Conservation (phyloP, 2,797 vertebrate species). For the Girardinus metallicus region DNA sequence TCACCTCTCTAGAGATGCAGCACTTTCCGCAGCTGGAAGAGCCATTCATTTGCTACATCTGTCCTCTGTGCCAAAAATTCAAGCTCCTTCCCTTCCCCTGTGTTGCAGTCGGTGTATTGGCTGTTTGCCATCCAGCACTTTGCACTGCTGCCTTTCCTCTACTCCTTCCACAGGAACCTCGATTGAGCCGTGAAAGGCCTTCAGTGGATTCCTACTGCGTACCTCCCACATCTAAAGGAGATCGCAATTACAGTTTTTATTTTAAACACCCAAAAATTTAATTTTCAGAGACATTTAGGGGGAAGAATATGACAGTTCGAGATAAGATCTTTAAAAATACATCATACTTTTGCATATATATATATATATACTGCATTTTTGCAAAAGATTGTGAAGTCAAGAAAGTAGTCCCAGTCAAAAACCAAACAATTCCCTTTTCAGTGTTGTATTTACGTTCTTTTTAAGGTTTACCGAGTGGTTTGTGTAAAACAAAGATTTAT, state of each 20-base stretch:
- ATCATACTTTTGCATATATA: background rate
- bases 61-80: conserved; percentile 42
- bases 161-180: conserved; percentile 34
- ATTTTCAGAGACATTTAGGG: conserved; percentile 33
- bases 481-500: conserved; percentile 50
- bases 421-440: too few relatives aligned
- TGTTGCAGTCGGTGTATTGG: conserved; percentile 45
- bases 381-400: background rate
- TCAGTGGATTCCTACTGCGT: conserved; percentile 43
- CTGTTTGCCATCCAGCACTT: conserved; percentile 53
- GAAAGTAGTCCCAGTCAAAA: background rate
- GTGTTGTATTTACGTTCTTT: conserved; percentile 44
- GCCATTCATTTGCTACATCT: conserved; percentile 36
- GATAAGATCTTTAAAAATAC: conserved; percentile 12
- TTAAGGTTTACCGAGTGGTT: conserved; percentile 72
- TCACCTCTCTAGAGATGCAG: conserved; percentile 9
- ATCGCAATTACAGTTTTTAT: conserved; percentile 20
- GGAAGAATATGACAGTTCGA: conserved; percentile 33
- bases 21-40: conserved; percentile 31
- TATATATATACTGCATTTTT: background rate
- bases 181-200: conserved; percentile 55
- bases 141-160: conserved; percentile 20
- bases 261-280: conserved; percentile 21
- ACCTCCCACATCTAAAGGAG: conserved; percentile 40
- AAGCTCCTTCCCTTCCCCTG: conserved; percentile 2